Evolutionary conservation across 2,888 invertebrate genomes (phyloP).

Genomic region (Drosophila robusta): DNA sequence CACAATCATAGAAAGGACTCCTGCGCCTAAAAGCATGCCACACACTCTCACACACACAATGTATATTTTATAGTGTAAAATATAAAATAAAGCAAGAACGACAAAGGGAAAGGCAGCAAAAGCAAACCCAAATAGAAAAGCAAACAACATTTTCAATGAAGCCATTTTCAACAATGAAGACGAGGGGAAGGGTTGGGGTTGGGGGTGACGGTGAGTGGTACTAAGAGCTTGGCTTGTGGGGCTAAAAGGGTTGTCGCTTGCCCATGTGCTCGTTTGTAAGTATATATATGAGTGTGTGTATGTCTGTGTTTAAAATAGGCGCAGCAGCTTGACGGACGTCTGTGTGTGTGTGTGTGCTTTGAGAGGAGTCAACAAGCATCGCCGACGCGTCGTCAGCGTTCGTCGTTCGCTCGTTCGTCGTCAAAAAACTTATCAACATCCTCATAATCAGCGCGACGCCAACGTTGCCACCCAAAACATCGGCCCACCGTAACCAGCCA

Average conservation of each 20-base stretch:
- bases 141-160: constrained; percentile 81
- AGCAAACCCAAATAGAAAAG: constrained; percentile 79
- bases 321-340: constrained; percentile 69
- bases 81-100: constrained; percentile 72
- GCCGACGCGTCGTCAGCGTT: constrained; percentile 55
- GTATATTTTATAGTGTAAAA: constrained; percentile 81
- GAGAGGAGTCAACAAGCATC: constrained; percentile 57
- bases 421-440: constrained; percentile 78
- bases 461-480: constrained; percentile 58
- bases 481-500: constrained; percentile 25
- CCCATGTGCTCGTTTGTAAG: constrained; percentile 30
- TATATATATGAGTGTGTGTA: constrained; percentile 24
- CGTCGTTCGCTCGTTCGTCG: constrained; percentile 40
- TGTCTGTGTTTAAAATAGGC: constrained; percentile 65
- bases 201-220: neutral
- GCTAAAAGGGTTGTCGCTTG: constrained; percentile 67
- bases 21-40: constrained; percentile 57
- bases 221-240: constrained; percentile 15
- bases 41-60: constrained; percentile 49
- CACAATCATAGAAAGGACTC: constrained; percentile 60
- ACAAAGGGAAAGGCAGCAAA: constrained; percentile 48
- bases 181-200: neutral
- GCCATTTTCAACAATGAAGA: constrained; percentile 70
- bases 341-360: constrained; percentile 30
- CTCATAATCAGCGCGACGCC: constrained; percentile 77